Evolutionary conservation across 2,888 invertebrate species (phyloP).

Genomic region (Lutraria lutraria): DNA sequence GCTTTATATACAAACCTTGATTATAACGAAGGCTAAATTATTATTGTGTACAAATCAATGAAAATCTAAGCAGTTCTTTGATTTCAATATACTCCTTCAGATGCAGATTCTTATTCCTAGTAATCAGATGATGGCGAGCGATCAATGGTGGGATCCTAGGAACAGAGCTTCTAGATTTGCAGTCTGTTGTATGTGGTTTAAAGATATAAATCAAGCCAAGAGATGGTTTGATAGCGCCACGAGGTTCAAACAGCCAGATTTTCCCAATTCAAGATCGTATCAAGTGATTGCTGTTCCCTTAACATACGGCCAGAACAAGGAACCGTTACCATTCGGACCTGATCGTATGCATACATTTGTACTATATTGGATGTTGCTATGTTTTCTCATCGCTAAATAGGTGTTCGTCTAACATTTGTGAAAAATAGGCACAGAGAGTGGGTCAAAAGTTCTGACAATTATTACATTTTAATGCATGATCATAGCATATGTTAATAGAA

Average conservation of each 20-base stretch:
- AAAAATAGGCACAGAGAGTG: neutral
- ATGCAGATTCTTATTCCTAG: conserved; percentile 47
- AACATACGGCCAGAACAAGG: conserved; percentile 59
- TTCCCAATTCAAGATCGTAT: conserved; percentile 62
- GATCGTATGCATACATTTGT: conserved; percentile 42
- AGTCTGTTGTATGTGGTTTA: conserved; percentile 62
- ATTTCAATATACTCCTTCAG: neutral
- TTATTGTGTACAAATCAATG: no score
- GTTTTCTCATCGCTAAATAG: neutral
- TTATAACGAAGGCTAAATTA: no score
- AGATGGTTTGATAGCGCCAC: conserved; percentile 67
- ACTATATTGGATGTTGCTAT: neutral
- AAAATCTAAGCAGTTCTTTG: neutral
- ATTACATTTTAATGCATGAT: no score
- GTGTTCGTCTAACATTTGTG: neutral
- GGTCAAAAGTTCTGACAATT: no score
- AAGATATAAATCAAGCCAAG: conserved; percentile 51
- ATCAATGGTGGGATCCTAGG: conserved; percentile 53
- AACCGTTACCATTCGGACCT: conserved; percentile 53
- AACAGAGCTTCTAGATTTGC: conserved; percentile 32
- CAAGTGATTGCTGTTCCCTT: conserved; percentile 58
- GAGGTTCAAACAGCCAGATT: conserved; percentile 74
- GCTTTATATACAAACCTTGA: no score
- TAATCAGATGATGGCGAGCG: conserved; percentile 29
- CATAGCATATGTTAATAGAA: no score